Evolutionary conservation across 2,797 vertebrate species (phyloP).

Genomic region (Parauchenoglanis ngamensis): DNA sequence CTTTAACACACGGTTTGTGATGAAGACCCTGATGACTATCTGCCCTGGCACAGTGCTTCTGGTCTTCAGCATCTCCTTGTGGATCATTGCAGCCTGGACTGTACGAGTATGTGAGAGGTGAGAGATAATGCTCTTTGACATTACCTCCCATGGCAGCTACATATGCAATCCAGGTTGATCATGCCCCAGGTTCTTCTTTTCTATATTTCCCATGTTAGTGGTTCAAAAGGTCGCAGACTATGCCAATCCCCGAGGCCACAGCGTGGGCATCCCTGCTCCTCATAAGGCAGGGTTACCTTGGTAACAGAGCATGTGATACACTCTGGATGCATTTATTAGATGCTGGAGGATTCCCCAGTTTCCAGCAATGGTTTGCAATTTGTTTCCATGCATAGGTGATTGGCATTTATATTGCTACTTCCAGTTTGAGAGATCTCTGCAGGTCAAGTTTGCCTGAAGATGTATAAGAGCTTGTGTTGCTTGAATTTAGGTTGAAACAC

Average conservation of each 20-base stretch:
- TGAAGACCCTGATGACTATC: slow-evolving; percentile 99
- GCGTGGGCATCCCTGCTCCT: slow-evolving; percentile 44
- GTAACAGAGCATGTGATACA: slow-evolving; percentile 36
- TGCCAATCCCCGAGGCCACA: slow-evolving; percentile 37
- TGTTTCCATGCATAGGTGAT: not conserved
- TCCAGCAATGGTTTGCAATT: not conserved
- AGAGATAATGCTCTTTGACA: slow-evolving; percentile 56
- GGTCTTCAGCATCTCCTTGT: slow-evolving; percentile 98
- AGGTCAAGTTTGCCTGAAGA: slow-evolving; percentile 27
- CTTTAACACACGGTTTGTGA: slow-evolving; percentile 98
- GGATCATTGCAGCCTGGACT: slow-evolving; percentile 98
- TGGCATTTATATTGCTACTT: slow-evolving; percentile 15
- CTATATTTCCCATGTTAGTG: slow-evolving; percentile 43
- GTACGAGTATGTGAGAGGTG: slow-evolving; percentile 97
- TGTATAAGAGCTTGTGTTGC: slow-evolving; percentile 10
- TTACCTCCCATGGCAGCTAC: not conserved
- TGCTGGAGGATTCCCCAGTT: slow-evolving; percentile 49
- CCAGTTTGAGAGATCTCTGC: slow-evolving; percentile 9
- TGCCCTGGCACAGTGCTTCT: slow-evolving; percentile 95
- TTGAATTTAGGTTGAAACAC: slow-evolving; percentile 19
- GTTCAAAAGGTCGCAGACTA: slow-evolving; percentile 47
- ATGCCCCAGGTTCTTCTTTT: not conserved
- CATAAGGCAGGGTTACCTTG: slow-evolving; percentile 47
- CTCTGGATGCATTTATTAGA: slow-evolving; percentile 35
- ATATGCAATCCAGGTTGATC: slow-evolving; percentile 6